Percentiles rank a stretch among this genome's conserved stretches.
phyloP scores from a whole-genome alignment of 2,888 invertebrate genomes.

The Stenotaenia linearis region DNA sequence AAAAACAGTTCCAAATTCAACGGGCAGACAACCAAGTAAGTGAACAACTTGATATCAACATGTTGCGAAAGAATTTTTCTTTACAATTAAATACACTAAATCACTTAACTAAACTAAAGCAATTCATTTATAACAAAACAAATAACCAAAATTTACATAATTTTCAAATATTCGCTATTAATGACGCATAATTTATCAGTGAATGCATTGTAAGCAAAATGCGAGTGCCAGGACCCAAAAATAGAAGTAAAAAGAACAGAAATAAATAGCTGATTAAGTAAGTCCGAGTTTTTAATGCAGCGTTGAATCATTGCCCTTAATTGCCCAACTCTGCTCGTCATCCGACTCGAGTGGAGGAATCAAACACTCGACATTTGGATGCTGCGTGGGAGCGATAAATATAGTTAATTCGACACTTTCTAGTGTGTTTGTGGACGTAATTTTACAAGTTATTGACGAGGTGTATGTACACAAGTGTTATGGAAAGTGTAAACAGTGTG shows the following conservation, averaged over 20 bases:
- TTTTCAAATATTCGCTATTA: not conserved
- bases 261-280: not conserved
- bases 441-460: too few species aligned
- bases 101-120: not conserved
- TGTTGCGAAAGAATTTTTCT: not conserved
- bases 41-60: too few species aligned
- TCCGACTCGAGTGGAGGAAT: not conserved
- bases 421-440: too few species aligned
- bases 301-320: not conserved
- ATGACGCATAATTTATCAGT: not conserved
- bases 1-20: not conserved
- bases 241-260: not conserved
- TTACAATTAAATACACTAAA: not conserved
- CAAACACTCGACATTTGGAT: not conserved
- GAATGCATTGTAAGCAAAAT: not conserved
- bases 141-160: not conserved
- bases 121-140: not conserved
- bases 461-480: too few species aligned
- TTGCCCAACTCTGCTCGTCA: not conserved
- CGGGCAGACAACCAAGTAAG: not conserved
- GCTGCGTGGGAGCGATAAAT: not conserved
- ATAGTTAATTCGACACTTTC: too few species aligned
- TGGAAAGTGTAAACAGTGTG: too few species aligned
- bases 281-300: not conserved
- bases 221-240: not conserved